Percentiles rank a stretch among this genome's conserved stretches.
Evolutionary conservation across 2,888 invertebrate species (phyloP).

Genomic region (Ceriagrion tenellum): DNA sequence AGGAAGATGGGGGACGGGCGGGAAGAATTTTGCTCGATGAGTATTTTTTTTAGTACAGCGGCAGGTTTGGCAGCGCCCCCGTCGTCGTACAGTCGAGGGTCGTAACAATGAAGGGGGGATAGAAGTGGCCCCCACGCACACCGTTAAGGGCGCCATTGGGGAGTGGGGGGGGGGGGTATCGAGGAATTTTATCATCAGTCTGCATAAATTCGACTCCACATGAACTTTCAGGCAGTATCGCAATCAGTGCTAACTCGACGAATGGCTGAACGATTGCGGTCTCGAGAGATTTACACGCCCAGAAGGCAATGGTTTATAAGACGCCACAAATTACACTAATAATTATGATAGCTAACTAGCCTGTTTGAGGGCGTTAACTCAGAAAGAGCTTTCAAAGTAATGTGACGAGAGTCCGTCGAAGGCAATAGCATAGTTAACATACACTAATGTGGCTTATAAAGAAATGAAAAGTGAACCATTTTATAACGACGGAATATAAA

Average conservation of each 20-base stretch:
- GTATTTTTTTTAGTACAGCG: not conserved
- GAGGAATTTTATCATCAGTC: not conserved
- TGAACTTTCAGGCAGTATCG: not conserved
- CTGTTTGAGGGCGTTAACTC: no score
- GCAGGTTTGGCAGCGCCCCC: not conserved
- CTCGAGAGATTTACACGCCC: no score
- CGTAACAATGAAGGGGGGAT: not conserved
- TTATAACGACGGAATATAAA: no score
- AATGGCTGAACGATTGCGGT: not conserved
- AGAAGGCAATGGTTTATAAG: no score
- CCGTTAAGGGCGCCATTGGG: not conserved
- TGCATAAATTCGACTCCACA: not conserved
- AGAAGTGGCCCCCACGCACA: not conserved
- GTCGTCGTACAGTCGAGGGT: not conserved
- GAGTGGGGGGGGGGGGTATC: not conserved
- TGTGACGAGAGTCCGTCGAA: no score
- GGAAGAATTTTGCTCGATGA: not conserved
- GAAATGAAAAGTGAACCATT: no score
- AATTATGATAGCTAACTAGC: no score
- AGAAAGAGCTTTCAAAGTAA: no score
- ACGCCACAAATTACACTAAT: no score
- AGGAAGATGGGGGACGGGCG: not conserved
- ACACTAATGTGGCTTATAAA: no score
- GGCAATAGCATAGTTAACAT: no score
- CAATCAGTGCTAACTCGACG: not conserved